Evolutionary conservation across 2,113 vertebrate genomes (phyloP), one percentile per base, ranked within the genome.

Genomic region (Geococcyx californianus): DNA sequence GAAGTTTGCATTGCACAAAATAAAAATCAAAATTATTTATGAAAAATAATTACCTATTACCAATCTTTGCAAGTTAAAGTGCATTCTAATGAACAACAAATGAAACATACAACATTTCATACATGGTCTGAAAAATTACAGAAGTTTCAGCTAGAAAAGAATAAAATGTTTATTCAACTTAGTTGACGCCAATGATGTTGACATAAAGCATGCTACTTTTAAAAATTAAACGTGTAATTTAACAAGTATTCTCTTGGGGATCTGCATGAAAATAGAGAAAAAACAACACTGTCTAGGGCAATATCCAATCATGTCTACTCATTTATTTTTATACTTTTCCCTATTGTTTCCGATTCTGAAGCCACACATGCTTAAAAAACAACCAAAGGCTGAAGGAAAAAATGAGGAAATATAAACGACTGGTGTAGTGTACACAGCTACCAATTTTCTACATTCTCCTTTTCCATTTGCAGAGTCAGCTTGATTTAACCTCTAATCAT

Each of bases 401-500:
- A 60, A 64, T 87, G 68, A 87, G 64, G 24, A 80, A 80, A 67
- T 66, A 63, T 10, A 85, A 94, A 60, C 28, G 67, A 52, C 38
- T 55, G 42, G n/a, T 28, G 36, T 70, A 70, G 66, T 21, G 34
- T 26, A 92, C 77, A 79, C 24, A 87, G 64, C 60, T 93, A 87
- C 52, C 34, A 73, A 58, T 93, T 93, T 93, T 80, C 84, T 87
- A n/a, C 87, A 80, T 90, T 94, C 23, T 44, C 68, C 44, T 51
- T 69, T n/a, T 45, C 70, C 52, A 36, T 59, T 81, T 87, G 72
- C 60, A 87, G 79, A 90, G 81, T 75, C 76, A 75, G 40, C 60
- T 87, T 78, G 80, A 66, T 34, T 84, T 94, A 72, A 58, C 45
- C 60, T 84, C 70, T 94, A 92, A 95, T 94, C 36, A 67, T 73